Percentiles rank a stretch among this genome's conserved stretches.
Conservation (phyloP, 2,888 invertebrate genomes). For the Trachelus iudaicus region DNA sequence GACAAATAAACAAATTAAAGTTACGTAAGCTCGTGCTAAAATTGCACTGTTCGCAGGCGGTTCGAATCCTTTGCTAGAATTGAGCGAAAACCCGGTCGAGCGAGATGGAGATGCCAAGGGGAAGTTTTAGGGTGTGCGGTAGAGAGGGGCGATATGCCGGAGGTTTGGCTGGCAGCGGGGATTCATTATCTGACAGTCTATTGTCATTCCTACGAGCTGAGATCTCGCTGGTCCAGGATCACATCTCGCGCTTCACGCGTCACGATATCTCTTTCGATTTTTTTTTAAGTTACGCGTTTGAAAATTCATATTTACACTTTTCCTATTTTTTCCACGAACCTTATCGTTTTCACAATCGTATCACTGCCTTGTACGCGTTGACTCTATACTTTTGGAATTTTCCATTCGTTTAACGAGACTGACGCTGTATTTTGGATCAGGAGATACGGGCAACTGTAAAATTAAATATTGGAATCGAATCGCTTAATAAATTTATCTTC, state of each 20-base stretch:
- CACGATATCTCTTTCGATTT: conserved; percentile 35
- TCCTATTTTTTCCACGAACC: neutral
- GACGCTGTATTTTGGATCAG: neutral
- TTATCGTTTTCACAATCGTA: conserved; percentile 11
- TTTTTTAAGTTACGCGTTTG: conserved; percentile 19
- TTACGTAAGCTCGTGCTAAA: neutral
- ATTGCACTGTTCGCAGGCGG: neutral
- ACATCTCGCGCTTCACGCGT: conserved; percentile 29
- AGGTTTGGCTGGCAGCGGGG: conserved; percentile 47
- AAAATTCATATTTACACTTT: conserved; percentile 27
- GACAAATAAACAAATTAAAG: neutral
- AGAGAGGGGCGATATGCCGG: conserved; percentile 26
- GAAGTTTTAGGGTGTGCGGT: conserved; percentile 48
- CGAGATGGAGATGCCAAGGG: conserved; percentile 36
- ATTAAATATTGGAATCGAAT: neutral
- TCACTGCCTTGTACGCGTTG: conserved; percentile 16
- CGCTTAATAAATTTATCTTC: neutral
- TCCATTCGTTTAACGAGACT: neutral
- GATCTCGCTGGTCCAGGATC: conserved; percentile 51
- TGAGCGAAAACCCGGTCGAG: conserved; percentile 20
- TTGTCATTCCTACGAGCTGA: conserved; percentile 59
- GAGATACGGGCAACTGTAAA: neutral
- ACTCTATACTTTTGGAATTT: neutral
- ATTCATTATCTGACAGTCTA: conserved; percentile 62
- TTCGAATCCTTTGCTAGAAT: neutral